Conservation (phyloP, 2,113 vertebrate genomes). For the Lophura nycthemera region DNA sequence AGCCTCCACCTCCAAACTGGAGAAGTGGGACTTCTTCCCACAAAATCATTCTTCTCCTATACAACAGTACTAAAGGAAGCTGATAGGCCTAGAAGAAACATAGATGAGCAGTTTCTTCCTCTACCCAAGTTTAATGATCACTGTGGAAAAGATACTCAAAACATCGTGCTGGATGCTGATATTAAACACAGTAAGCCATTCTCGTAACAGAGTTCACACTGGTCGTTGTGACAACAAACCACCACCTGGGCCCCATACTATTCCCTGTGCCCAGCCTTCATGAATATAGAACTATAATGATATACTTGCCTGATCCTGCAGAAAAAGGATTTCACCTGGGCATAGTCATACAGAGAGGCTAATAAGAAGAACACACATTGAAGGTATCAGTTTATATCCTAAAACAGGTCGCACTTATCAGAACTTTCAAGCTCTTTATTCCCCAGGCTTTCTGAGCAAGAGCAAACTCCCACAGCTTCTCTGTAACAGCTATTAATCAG, state of each 20-base stretch:
- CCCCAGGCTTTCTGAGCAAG: background rate
- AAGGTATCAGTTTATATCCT: background rate
- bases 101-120: background rate
- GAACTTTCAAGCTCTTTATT: background rate
- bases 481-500: background rate
- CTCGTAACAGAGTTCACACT: background rate
- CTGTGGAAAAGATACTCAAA: background rate
- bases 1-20: background rate
- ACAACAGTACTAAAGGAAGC: background rate
- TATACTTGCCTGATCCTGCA: constrained; percentile 88
- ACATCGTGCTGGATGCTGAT: background rate
- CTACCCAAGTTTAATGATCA: background rate
- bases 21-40: background rate
- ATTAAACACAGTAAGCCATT: background rate
- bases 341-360: constrained; percentile 79
- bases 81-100: background rate
- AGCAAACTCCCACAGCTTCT: background rate
- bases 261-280: background rate
- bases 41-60: background rate
- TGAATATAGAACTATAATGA: background rate
- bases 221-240: background rate
- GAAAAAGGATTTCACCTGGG: constrained; percentile 91
- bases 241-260: background rate
- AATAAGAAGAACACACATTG: constrained; percentile 37
- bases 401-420: background rate